Evolutionary conservation across 2,797 vertebrate genomes (phyloP), one percentile per base, ranked within the genome.

Genomic region (Pangasius macronema): DNA sequence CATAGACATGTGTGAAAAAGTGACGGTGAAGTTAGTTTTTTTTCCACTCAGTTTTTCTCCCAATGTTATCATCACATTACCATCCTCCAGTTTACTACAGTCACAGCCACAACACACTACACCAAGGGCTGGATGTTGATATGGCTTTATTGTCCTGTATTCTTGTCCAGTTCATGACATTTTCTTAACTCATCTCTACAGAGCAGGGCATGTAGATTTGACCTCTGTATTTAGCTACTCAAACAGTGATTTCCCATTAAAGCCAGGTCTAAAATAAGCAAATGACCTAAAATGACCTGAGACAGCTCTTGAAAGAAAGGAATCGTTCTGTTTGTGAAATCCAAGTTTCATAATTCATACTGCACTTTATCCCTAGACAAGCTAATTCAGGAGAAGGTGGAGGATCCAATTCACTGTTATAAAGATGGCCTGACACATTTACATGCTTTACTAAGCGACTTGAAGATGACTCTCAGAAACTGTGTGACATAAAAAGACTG

Each of bases 201-300:
- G 27, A 39, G 67, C 67, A 39, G 33, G 1, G 42, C 24, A 16
- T 49, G 13, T n/a, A 24, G 72, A 49, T n/a, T n/a, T 11, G 3
- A 7, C 68, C 7, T 39, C 36, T 22, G 8, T 3, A 9, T 46
- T 46, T 46, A 73, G 10, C 70, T 46, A 42, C 30, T 73, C 22
- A 3, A 75, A 46, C 11, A 49, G 16, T 11, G 36, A 42, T 22
- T 72, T 42, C 68, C 24, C 20, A 1, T 72, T 72, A 42, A 72
- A 42, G 46, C 27, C 73, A 76, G 13, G 73, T 51, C 14, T 3
- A 1, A n/a, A 76, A n/a, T 51, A n/a, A 8, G 14, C 70, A 13
- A n/a, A n/a, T n/a, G n/a, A n/a, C n/a, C 70, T 0, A 8, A n/a
- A n/a, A n/a, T 0, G 5, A 14, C 13, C 27, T 2, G 24, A 27